Base-by-base conservation (phyloP, 2,113 vertebrate species). In the Sakesphorus luctuosus region DNA sequence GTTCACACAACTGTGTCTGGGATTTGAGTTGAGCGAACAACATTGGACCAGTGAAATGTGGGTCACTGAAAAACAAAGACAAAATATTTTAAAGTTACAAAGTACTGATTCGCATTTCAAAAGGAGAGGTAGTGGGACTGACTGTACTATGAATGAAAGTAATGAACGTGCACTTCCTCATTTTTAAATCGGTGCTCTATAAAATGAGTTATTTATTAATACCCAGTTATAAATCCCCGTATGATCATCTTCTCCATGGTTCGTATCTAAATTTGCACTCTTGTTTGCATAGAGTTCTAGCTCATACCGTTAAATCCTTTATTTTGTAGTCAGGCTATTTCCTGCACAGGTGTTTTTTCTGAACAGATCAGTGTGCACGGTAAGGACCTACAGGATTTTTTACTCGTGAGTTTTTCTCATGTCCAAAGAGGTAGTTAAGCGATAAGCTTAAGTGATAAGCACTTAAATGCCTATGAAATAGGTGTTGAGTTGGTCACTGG, bases 1-100 rank as follows among this genome's bases (percentile, higher is more conserved):
- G 23, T 52, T 87, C 35, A 0, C 15, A 0, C 13, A 2, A 0
- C 19, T 13, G 46, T 10, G 1, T 68, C 11, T 9, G 23, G 29
- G 5, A 2, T 56, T 62, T 14, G n/a, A 9, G 53, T 9, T 76
- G 67, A 31, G 7, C 15, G n/a, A 68, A 17, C 23, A 28, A 2
- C 53, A 1, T 4, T 3, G 25, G 47, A 4, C 25, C 23, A 1
- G n/a, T 23, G 68, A 43, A 62, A 80, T 43, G n/a, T 16, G 86
- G 29, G 58, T 55, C n/a, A 2, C 55, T 28, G 72, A 7, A 26
- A 77, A 76, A 24, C 17, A 47, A 36, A 63, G 35, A 19, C 44
- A 7, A 23, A 29, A 18, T 36, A 24, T 35, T 46, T 93, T 10
- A 2, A 28, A 81, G 44, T 59, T 17, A 6, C 7, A 3, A 21